Evolutionary conservation across 2,797 vertebrate species (phyloP).

Genomic region (Trachurus trachurus): DNA sequence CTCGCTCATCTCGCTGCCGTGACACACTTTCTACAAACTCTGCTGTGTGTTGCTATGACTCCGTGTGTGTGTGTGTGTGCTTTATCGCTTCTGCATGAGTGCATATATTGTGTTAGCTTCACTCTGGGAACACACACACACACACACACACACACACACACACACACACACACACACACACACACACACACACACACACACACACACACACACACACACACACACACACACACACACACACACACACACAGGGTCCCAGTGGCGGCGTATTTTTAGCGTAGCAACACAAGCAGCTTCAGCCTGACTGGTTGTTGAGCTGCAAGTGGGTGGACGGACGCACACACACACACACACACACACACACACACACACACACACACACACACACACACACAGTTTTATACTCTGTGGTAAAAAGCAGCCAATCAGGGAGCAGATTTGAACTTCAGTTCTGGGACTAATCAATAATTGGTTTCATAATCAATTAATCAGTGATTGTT

Average conservation of each 20-base stretch:
- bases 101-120: constrained; percentile 52
- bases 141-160: constrained; percentile 19
- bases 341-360: constrained; percentile 8
- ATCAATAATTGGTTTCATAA: too few species aligned
- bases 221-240: constrained; percentile 22
- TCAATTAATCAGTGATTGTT: too few species aligned
- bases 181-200: constrained; percentile 21
- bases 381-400: background rate
- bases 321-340: constrained; percentile 50
- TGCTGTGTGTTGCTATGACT: constrained; percentile 41
- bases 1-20: background rate
- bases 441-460: background rate
- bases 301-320: constrained; percentile 65
- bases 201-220: constrained; percentile 21
- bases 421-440: constrained; percentile 9
- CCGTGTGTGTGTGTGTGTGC: constrained; percentile 19
- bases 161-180: constrained; percentile 12
- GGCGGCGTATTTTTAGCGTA: constrained; percentile 74
- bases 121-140: constrained; percentile 27
- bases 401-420: constrained; percentile 13
- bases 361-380: constrained; percentile 1
- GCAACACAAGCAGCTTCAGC: constrained; percentile 70
- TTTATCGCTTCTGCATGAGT: constrained; percentile 51
- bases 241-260: constrained; percentile 25
- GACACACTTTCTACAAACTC: constrained; percentile 44